Evolutionary conservation across 2,888 invertebrate genomes (phyloP), one percentile per base, ranked within the genome.

Genomic region (Alitta virens): DNA sequence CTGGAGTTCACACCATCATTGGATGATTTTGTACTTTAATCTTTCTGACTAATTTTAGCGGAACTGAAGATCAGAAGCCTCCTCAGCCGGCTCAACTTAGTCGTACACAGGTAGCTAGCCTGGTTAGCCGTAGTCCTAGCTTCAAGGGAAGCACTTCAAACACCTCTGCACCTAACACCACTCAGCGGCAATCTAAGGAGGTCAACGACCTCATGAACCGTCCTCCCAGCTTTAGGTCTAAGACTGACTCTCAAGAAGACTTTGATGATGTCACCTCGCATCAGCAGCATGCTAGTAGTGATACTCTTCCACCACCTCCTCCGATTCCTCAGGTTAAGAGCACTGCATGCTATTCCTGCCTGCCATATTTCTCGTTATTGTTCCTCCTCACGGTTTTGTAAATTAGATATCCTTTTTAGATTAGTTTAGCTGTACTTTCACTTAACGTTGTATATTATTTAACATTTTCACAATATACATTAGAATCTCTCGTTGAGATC

Each of bases 131-230:
- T 18, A 46, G 46, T 21, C 46, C 46, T 21, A 46, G 46, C n/a
- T 46, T 46, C 46, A 46, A 46, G 46, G 46, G 46, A 7, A 46
- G 21, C 46, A 46, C n/a, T 7, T 38, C 43, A 18, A 42, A 38
- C 43, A 3, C 26, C 25, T 23, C 43, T 16, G 50, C 33, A 33
- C 33, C 33, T 33, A 5, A 58, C n/a, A 24, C 49, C 18, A 56
- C 25, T 23, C 27, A 33, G 3, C 60, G 53, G 26, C 40, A 56
- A 26, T 26, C 62, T 12, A 60, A 56, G 14, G 64, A 67, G 43
- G 68, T 68, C 12, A 66, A 51, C 24, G 55, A 51, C 51, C 64
- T 68, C 14, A 68, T 66, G 51, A 49, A 38, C 1, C 46, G 59
- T 12, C 54, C 60, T 25, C 62, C 66, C 26, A 56, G 56, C 55